Evolutionary conservation across 2,888 invertebrate species (phyloP), one percentile per base, ranked within the genome.

Genomic region (Drosophila lacicola): DNA sequence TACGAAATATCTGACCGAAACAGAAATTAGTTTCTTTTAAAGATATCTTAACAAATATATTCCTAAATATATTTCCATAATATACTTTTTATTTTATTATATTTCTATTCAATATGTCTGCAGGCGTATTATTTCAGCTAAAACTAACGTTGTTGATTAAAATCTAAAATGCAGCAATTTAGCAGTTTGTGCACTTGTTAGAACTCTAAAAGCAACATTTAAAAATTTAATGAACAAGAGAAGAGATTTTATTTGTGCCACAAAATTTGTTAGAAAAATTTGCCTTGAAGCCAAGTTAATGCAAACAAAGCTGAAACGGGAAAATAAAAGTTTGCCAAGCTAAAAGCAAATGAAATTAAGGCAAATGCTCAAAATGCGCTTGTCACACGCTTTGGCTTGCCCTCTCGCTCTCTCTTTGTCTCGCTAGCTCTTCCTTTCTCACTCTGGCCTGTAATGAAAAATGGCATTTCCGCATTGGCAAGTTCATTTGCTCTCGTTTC

Each of bases 391-490:
- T 45, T n/a, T 3, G 25, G 2, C 9, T 17, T 25, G 21, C 25
- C 34, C 11, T 14, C 19, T 10, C 4, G 25, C 2, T 14, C 17
- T 13, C 17, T 39, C 13, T 39, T 4, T 29, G n/a, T 14, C 39
- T 11, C 4, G 2, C 8, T 5, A 8, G 21, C 17, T 5, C n/a
- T 39, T 8, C 36, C 5, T 29, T 14, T 14, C 39, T 4, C 8
- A 2, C 8, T 6, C 11, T 51, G n/a, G 36, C 64, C 65, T 73
- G 71, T 74, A 83, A 77, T 77, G 74, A 80, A 77, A 83, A 82
- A 86, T 80, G 58, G 54, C 71, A 83, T 86, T 88, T 86, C 67
- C 83, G 73, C 80, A 75, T 68, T 88, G 85, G 56, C 80, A 88
- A 85, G 76, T 82, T 82, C 86, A 74, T 83, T 87, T 84, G 47